Percentiles rank a stretch among this genome's conserved stretches.
These are phyloP conservation scores for Drosophila teissieri DNA, from an alignment of 1,140 invertebrate species.

Conservation along the genomic window DNA sequence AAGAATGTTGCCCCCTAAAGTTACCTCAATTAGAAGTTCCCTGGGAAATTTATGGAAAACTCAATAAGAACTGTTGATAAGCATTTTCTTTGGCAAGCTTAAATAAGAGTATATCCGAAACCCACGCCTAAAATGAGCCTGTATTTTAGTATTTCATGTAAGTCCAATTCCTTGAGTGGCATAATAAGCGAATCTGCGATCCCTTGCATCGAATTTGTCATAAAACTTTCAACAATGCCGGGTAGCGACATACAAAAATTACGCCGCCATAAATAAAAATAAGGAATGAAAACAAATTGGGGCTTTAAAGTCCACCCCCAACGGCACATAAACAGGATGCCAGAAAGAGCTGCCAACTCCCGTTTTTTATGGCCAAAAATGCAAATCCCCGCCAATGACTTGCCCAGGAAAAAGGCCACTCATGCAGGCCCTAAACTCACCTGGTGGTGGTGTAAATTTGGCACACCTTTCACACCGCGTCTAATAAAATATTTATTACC, in stretches of 20 bases:
- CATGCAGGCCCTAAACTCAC: slow-evolving; percentile 32
- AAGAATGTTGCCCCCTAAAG: neutral
- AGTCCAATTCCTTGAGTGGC: neutral
- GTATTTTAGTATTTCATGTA: neutral
- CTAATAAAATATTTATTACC: slow-evolving; percentile 76
- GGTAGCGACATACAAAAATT: slow-evolving; percentile 33
- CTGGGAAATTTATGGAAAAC: neutral
- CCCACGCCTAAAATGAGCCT: too few relatives aligned
- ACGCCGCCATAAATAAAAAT: slow-evolving; percentile 55
- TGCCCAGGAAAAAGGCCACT: slow-evolving; percentile 28
- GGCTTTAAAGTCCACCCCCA: slow-evolving; percentile 20
- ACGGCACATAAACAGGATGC: slow-evolving; percentile 17
- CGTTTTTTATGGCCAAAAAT: slow-evolving; percentile 61
- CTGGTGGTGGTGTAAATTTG: slow-evolving; percentile 50
- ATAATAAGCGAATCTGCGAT: neutral
- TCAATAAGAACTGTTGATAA: too few relatives aligned
- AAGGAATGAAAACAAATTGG: slow-evolving; percentile 19
- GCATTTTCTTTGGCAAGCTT: too few relatives aligned
- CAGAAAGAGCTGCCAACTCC: slow-evolving; percentile 39
- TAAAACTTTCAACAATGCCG: slow-evolving; percentile 32
- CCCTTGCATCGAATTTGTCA: neutral
- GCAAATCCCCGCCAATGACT: slow-evolving; percentile 61
- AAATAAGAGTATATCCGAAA: too few relatives aligned
- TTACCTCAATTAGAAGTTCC: slow-evolving; percentile 22
- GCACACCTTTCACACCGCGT: slow-evolving; percentile 57